Base-by-base conservation (phyloP, 2,113 vertebrate species). In the Uropsilus gracilis region DNA sequence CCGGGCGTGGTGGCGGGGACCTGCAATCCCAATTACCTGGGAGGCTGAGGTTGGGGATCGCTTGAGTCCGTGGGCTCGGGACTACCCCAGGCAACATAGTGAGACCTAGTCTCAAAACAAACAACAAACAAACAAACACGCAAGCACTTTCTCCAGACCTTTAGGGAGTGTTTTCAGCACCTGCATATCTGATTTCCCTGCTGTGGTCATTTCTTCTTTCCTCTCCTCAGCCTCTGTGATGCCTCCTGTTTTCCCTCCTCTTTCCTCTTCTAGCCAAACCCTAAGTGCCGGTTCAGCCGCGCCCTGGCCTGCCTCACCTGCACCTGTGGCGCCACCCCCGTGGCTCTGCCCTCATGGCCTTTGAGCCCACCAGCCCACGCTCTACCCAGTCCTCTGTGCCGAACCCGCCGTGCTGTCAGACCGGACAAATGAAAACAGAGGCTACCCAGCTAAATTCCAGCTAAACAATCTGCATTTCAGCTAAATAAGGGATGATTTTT, bases 371-470 rank as follows among this genome's bases (percentile, higher is more conserved):
- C 18, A 4, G 0, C 11, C 37, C 18, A 26, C 5, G 5, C n/a
- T 83, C 48, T 16, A 28, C 72, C 73, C 73, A 48, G 64, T 42
- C 32, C 55, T 63, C 20, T 88, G 39, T 76, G 44, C 39, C 12
- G 34, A 73, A 28, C 44, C 24, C 44, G 5, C 48, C 2, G 37
- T n/a, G 17, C 44, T 32, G 7, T 86, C 24, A 68, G 26, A 48
- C 66, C 63, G 48, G 24, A 8, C 75, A 89, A 53, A 22, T 76
- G 83, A 85, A 88, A 94, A 88, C 16, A 76, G 6, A 64, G 22
- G 50, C 37, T 75, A 55, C 46, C 72, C 50, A 48, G 69, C 55
- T 89, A 66, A 89, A 89, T 75, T n/a, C n/a, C 14, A 92, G 53
- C 53, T 20, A 55, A 53, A 55, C 53, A 55, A 55, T 55, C 53